phyloP scores from a whole-genome alignment of 2,113 vertebrate species.

The Nycticebus coucang region DNA sequence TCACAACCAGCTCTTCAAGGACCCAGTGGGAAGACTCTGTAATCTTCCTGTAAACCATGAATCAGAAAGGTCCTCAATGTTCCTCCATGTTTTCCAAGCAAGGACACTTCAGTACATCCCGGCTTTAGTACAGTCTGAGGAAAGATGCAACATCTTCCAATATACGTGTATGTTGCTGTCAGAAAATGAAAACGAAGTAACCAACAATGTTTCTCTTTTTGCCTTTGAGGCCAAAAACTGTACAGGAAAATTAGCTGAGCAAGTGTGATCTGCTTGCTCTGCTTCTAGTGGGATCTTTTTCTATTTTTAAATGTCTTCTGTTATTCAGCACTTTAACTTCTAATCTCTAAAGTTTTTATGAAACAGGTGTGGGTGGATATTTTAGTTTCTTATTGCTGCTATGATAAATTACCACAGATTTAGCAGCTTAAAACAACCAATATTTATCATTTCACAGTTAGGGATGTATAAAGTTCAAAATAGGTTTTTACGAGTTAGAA shows the following conservation, averaged over 20 bases:
- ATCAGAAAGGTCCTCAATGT: not conserved
- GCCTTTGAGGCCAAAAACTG: not conserved
- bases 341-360: not conserved
- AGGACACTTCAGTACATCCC: not conserved
- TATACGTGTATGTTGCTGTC: not conserved
- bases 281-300: not conserved
- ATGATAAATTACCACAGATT: not conserved
- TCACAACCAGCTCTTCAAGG: not conserved
- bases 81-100: conserved; percentile 2
- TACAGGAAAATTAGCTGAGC: not conserved
- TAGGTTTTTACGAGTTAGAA: not conserved
- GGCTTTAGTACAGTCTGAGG: not conserved
- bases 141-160: not conserved
- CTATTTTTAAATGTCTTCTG: not conserved
- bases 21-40: not conserved
- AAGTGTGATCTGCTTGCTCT: not conserved
- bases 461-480: not conserved
- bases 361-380: not conserved
- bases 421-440: not conserved
- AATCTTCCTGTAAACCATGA: not conserved
- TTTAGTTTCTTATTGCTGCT: not conserved
- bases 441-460: not conserved
- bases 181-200: not conserved
- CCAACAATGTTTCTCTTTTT: not conserved
- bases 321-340: not conserved